Evolutionary conservation across 2,888 invertebrate genomes (phyloP), one percentile per base, ranked within the genome.

Genomic region (Uropetala carovei): DNA sequence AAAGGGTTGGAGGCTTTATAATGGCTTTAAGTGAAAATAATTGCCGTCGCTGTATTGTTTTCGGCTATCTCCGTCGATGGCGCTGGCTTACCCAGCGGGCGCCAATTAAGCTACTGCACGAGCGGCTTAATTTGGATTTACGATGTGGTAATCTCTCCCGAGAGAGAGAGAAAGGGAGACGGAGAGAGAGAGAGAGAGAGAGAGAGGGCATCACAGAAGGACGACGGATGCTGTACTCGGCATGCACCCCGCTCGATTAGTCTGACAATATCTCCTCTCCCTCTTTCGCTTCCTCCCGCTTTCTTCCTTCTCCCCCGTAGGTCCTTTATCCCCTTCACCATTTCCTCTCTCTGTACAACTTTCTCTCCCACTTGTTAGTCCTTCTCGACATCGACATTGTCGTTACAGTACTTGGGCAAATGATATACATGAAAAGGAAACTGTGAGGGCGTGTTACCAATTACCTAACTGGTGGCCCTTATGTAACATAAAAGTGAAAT

Each of bases 51-150:
- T 75, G 22, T 11, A 75, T 75, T 75, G 75, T 75, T 75, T 75
- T 75, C 75, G 75, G 27, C 75, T 75, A 27, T 22, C 75, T 75
- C 75, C 75, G 75, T 22, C 75, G 75, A 75, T 75, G 75, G 75
- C 22, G 22, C 75, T 14, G 75, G 75, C 75, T 75, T 75, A 75
- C 27, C 75, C 75, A 75, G n/a, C 27, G 75, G 75, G 75, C 75
- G 75, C 75, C 75, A 75, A 75, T 75, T 75, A 75, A 22, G 75
- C 75, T 18, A 75, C 22, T 75, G 75, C 75, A 75, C 75, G 68
- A 75, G 75, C 22, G 75, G 75, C 75, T 75, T 75, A 75, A 75
- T 75, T 75, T 75, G 75, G 75, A 75, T 75, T 75, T 75, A 75
- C 75, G 75, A 75, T 27, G 75, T 75, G 75, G 75, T 75, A 75